These are phyloP conservation scores for Caenorhabditis sp. DNA, from an alignment of 2,888 invertebrate genomes.

Conservation along the genomic window DNA sequence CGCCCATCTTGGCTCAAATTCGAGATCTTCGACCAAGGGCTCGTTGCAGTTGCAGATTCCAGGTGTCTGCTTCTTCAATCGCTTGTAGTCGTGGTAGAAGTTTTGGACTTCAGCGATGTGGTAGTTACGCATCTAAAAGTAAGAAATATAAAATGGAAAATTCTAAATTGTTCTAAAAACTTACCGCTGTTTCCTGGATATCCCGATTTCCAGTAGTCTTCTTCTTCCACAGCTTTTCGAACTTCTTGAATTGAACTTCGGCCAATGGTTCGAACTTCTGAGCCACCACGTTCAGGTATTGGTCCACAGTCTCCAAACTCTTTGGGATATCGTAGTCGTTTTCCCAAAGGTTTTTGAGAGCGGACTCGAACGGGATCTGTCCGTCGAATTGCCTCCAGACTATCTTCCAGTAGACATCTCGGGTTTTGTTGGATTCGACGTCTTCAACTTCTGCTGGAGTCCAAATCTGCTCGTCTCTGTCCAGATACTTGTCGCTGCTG, in stretches of 20 bases:
- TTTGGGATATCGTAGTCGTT: too few relatives aligned
- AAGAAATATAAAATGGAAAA: neutral
- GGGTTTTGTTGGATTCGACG: neutral
- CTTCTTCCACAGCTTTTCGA: neutral
- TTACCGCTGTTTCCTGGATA: neutral
- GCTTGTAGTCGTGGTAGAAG: neutral
- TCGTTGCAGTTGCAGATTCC: neutral
- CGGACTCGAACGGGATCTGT: too few relatives aligned
- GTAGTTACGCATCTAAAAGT: neutral
- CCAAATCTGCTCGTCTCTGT: neutral
- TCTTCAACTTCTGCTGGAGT: neutral
- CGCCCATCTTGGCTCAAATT: neutral
- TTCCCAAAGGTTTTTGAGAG: too few relatives aligned
- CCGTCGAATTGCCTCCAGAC: too few relatives aligned
- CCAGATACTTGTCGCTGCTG: neutral
- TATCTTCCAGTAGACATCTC: neutral
- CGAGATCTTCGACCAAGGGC: neutral
- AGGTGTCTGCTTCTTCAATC: neutral
- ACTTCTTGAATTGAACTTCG: neutral
- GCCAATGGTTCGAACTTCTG: neutral
- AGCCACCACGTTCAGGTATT: neutral
- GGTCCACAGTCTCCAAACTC: neutral
- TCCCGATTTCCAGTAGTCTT: neutral
- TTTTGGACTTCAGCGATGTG: neutral
- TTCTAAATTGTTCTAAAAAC: neutral